phyloP scores from a whole-genome alignment of 1,140 invertebrate species.

The Druon quercuslanigerum region DNA sequence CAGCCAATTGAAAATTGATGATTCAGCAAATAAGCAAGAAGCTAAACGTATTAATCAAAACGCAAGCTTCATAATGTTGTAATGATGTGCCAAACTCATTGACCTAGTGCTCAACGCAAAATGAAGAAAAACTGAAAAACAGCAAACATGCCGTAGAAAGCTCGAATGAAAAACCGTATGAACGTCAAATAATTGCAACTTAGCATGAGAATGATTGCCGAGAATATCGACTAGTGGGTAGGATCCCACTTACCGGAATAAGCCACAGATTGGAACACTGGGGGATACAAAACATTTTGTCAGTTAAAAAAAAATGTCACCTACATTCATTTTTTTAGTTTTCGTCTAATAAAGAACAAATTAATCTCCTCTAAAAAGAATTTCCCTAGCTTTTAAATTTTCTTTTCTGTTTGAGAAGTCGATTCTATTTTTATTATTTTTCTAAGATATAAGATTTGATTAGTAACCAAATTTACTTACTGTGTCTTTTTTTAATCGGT shows the following conservation, averaged over 20 bases:
- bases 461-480: constrained; percentile 80
- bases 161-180: constrained; percentile 52
- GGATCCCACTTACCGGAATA: constrained; percentile 90
- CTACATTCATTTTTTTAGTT: constrained; percentile 3
- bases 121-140: constrained; percentile 43
- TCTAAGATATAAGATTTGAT: not conserved
- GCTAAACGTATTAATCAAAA: constrained; percentile 52
- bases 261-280: constrained; percentile 95
- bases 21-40: constrained; percentile 35
- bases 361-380: not conserved
- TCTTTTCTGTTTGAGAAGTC: not conserved
- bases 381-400: not conserved
- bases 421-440: not conserved
- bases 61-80: constrained; percentile 47
- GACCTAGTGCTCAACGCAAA: constrained; percentile 43
- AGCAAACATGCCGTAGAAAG: constrained; percentile 66
- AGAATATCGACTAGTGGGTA: constrained; percentile 69
- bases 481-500: constrained; percentile 93
- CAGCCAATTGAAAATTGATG: constrained; percentile 3
- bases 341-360: constrained; percentile 8
- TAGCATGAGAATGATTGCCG: constrained; percentile 71
- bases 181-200: constrained; percentile 58
- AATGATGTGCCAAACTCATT: constrained; percentile 12
- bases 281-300: constrained; percentile 76
- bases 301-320: constrained; percentile 58